Conservation (phyloP, 1,140 invertebrate species). For the Zaprionus capensis region DNA sequence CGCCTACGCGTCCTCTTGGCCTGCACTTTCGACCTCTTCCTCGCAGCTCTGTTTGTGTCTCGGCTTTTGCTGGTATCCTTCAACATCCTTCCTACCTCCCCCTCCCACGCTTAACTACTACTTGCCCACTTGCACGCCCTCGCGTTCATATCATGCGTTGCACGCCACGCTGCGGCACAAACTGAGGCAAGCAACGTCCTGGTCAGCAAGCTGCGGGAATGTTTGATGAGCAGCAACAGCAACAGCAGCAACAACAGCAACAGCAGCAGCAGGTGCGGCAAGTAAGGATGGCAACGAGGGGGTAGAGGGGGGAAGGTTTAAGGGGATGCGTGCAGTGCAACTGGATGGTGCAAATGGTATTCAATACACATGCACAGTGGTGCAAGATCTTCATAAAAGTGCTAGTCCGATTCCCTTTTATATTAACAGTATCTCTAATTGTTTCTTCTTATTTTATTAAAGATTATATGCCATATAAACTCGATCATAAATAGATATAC, state of each 20-base stretch:
- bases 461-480: too few relatives aligned
- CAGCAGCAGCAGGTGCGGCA: too few relatives aligned
- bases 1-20: neutral
- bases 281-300: too few relatives aligned
- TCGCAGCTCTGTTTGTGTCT: constrained; percentile 31
- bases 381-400: neutral
- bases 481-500: too few relatives aligned
- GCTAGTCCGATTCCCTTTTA: too few relatives aligned
- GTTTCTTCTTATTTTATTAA: too few relatives aligned
- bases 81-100: too few relatives aligned
- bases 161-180: neutral
- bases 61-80: neutral
- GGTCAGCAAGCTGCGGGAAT: constrained; percentile 1
- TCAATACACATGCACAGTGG: constrained; percentile 31
- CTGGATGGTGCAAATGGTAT: neutral
- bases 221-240: neutral
- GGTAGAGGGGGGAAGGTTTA: too few relatives aligned
- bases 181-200: neutral
- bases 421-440: too few relatives aligned
- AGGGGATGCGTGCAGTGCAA: too few relatives aligned
- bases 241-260: too few relatives aligned
- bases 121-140: neutral
- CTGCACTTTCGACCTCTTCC: neutral
- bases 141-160: neutral
- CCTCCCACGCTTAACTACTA: too few relatives aligned